phyloP scores from a whole-genome alignment of 1,140 invertebrate species.

The Drosophila tsacasi region DNA sequence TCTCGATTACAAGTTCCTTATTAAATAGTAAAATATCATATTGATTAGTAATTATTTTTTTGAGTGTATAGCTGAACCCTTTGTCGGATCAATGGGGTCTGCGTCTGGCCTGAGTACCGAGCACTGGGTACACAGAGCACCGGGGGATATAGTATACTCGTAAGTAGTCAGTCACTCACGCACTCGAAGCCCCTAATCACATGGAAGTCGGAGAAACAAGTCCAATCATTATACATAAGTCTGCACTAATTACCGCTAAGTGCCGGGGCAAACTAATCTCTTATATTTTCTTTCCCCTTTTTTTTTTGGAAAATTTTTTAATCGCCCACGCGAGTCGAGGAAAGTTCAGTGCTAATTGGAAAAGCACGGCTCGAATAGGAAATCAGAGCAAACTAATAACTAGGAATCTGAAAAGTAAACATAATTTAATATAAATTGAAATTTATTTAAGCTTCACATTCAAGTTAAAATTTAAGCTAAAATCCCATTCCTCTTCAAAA shows the following conservation, averaged over 20 bases:
- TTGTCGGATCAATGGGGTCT: constrained; percentile 13
- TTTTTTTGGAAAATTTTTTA: constrained; percentile 5
- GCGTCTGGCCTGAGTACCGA: not conserved
- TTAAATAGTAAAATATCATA: not conserved
- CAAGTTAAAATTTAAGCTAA: not conserved
- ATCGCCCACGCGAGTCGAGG: constrained; percentile 1
- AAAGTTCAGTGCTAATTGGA: constrained; percentile 21
- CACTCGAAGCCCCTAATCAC: constrained; percentile 27
- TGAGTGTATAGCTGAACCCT: constrained; percentile 22
- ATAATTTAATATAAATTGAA: not conserved
- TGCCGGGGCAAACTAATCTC: constrained; percentile 10
- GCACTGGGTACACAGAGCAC: constrained; percentile 1
- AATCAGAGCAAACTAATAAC: constrained; percentile 7
- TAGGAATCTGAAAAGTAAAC: not conserved
- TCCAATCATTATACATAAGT: constrained; percentile 19
- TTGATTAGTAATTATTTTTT: not conserved
- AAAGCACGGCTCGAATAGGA: not conserved
- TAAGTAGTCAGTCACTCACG: constrained; percentile 26
- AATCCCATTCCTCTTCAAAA: not conserved
- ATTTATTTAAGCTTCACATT: not conserved
- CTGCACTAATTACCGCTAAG: constrained; percentile 27
- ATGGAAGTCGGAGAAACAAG: constrained; percentile 9
- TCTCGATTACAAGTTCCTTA: not conserved
- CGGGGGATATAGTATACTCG: constrained; percentile 10
- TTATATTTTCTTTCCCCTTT: too few species aligned